Conservation (phyloP, 1,140 invertebrate genomes). For the Radopholus similis region DNA sequence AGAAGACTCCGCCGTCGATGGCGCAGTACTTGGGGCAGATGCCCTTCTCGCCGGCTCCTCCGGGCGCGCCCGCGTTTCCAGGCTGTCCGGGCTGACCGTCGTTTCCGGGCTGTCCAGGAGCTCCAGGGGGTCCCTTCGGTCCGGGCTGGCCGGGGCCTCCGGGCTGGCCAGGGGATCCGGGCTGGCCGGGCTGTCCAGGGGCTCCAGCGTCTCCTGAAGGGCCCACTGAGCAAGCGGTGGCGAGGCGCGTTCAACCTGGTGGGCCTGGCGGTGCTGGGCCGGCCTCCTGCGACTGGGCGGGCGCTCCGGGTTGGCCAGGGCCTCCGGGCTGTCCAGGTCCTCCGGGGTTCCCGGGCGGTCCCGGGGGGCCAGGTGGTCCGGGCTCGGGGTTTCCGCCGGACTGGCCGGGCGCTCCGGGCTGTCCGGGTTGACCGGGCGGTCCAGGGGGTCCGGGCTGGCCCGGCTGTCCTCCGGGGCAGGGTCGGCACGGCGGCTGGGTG, state of each 20-base stretch:
- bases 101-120: constrained; percentile 40
- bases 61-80: constrained; percentile 30
- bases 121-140: constrained; percentile 37
- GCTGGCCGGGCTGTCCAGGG: constrained; percentile 20
- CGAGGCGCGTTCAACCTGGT: constrained; percentile 1
- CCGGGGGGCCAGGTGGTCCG: constrained; percentile 16
- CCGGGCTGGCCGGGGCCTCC: constrained; percentile 28
- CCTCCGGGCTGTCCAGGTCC: constrained; percentile 31
- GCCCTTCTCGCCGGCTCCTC: constrained; percentile 50
- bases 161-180: constrained; percentile 38
- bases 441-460: constrained; percentile 47
- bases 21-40: constrained; percentile 59
- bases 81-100: constrained; percentile 43
- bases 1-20: constrained; percentile 58
- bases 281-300: constrained; percentile 41
- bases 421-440: constrained; percentile 38
- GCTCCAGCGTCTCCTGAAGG: constrained; percentile 22
- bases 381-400: constrained; percentile 23
- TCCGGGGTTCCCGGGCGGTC: constrained; percentile 33
- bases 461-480: constrained; percentile 31
- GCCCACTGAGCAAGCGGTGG: constrained; percentile 3
- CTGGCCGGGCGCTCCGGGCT: constrained; percentile 41
- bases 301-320: constrained; percentile 42
- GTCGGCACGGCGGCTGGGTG: constrained; percentile 33
- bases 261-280: constrained; percentile 24